Evolutionary conservation across 2,888 invertebrate genomes (phyloP).

Genomic region (Balanococcus diminutus): DNA sequence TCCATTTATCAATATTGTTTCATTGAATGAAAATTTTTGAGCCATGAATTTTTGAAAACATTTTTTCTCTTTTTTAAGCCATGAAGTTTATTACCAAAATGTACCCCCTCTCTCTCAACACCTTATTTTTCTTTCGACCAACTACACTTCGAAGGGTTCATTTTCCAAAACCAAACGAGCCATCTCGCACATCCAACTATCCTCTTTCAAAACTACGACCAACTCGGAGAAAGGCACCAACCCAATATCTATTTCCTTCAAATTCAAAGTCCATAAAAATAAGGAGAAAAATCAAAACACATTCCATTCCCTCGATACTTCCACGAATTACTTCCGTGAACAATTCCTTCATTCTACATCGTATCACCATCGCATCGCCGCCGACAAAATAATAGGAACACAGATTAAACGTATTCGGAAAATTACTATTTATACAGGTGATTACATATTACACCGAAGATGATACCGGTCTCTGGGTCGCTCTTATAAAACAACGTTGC

Average conservation of each 20-base stretch:
- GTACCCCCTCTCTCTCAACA: too few relatives aligned
- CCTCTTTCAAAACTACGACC: too few relatives aligned
- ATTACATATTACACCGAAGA: constrained; percentile 18
- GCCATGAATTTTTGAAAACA: too few relatives aligned
- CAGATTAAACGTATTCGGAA: constrained; percentile 6
- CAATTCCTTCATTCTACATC: background rate
- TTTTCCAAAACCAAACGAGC: too few relatives aligned
- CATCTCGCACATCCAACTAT: too few relatives aligned
- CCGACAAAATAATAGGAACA: background rate
- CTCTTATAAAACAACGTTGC: constrained; percentile 6
- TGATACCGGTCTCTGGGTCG: background rate
- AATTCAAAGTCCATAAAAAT: background rate
- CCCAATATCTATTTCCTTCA: background rate
- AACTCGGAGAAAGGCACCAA: too few relatives aligned
- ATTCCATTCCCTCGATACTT: background rate
- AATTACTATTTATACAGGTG: constrained; percentile 36
- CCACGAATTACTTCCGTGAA: background rate
- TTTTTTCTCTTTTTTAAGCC: too few relatives aligned
- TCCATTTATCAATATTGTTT: too few relatives aligned
- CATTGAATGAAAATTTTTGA: too few relatives aligned
- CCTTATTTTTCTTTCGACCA: too few relatives aligned
- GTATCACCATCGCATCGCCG: background rate
- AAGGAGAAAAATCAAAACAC: background rate
- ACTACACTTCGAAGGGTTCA: too few relatives aligned
- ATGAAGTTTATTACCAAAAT: too few relatives aligned